Evolutionary conservation across 1,140 invertebrate genomes (phyloP).

Genomic region (Brachionus manjavacas): DNA sequence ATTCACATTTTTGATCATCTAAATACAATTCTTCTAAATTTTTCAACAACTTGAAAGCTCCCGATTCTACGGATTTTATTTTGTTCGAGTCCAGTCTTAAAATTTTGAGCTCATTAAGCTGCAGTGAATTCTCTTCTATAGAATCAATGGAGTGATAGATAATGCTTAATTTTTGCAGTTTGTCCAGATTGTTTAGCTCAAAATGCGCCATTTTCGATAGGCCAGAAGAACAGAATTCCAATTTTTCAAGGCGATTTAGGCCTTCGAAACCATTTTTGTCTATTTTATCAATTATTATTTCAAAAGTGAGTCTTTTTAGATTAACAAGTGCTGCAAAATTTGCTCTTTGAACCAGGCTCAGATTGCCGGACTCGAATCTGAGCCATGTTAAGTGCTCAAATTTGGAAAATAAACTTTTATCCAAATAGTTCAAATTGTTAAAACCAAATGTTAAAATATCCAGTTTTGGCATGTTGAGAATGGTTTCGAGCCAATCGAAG

Average conservation of each 20-base stretch:
- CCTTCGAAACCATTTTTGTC: not conserved
- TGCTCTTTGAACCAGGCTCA: not conserved
- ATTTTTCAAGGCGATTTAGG: not conserved
- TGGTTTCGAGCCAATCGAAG: not conserved
- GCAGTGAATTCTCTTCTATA: not conserved
- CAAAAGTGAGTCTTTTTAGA: not conserved
- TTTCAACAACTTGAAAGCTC: not conserved
- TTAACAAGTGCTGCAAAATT: not conserved
- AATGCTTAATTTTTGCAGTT: not conserved
- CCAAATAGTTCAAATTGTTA: not conserved
- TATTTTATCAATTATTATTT: not conserved
- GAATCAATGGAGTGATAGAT: not conserved
- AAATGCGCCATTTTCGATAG: not conserved
- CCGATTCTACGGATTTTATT: not conserved
- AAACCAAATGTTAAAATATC: not conserved
- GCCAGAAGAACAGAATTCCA: not conserved
- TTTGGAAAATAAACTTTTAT: not conserved
- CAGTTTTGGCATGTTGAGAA: not conserved
- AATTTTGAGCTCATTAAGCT: not conserved
- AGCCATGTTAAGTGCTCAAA: not conserved
- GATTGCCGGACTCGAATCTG: not conserved
- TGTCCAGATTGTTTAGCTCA: not conserved
- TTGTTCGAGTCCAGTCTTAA: not conserved
- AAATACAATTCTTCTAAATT: not conserved
- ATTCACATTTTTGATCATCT: not conserved